Conservation (phyloP, 2,888 invertebrate genomes). For the Metacarcinus magister region DNA sequence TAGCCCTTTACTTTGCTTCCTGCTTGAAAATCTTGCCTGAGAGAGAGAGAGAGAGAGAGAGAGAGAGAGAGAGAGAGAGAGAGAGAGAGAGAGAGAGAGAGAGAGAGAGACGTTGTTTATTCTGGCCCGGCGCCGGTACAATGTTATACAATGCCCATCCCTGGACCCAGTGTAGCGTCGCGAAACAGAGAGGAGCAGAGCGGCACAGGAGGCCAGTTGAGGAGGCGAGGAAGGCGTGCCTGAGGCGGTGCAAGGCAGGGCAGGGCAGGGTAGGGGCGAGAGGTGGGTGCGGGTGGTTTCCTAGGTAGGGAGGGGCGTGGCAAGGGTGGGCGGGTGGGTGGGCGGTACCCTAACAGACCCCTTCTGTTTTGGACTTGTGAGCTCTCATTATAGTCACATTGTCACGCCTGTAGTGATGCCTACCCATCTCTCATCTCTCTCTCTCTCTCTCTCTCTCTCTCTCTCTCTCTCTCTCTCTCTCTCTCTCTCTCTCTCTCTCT, state of each 20-base stretch:
- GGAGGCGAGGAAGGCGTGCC: background rate
- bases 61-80: constrained; percentile 36
- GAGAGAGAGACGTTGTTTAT: constrained; percentile 43
- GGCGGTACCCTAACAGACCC: background rate
- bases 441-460: constrained; percentile 1
- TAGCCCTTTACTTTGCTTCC: background rate
- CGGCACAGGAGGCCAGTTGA: background rate
- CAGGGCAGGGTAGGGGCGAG: background rate
- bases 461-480: constrained; percentile 59
- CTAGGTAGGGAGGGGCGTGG: background rate
- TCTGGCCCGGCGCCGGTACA: background rate
- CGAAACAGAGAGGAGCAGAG: background rate
- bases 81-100: constrained; percentile 59
- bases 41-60: constrained; percentile 37
- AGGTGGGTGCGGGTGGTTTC: background rate
- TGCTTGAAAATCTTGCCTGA: background rate
- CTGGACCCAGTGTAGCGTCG: background rate
- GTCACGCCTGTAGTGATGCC: background rate
- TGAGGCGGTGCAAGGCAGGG: background rate
- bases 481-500: constrained; percentile 53
- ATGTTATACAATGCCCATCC: constrained; percentile 26
- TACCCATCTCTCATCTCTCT: constrained; percentile 6
- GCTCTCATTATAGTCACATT: constrained; percentile 5
- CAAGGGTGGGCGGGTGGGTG: background rate
- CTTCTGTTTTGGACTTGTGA: constrained; percentile 33